Conservation (phyloP, 2,888 invertebrate genomes). For the Mythimna pallens region DNA sequence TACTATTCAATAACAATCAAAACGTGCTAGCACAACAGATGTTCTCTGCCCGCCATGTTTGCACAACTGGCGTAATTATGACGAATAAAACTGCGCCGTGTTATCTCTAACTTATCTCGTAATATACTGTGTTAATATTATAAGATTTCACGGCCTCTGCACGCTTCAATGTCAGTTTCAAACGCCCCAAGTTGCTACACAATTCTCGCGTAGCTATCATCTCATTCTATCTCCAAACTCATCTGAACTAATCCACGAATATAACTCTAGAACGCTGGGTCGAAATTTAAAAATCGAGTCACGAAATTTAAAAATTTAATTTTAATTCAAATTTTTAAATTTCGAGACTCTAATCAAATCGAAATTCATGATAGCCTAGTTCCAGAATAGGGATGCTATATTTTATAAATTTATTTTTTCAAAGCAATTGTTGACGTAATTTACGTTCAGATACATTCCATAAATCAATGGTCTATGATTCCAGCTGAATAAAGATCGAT, state of each 20-base stretch:
- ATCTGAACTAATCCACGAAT: background rate
- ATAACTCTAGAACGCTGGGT: too few species aligned
- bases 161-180: conserved; percentile 31
- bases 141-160: conserved; percentile 36
- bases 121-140: conserved; percentile 31
- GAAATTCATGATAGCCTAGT: background rate
- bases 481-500: conserved; percentile 37
- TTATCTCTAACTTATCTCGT: conserved; percentile 66
- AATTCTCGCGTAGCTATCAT: too few species aligned
- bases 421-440: background rate
- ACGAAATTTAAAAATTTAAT: too few species aligned
- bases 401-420: background rate
- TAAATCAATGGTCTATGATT: conserved; percentile 16
- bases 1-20: conserved; percentile 68
- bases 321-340: too few species aligned
- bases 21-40: conserved; percentile 68
- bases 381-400: background rate
- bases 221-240: background rate
- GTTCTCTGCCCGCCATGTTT: conserved; percentile 60
- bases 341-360: background rate
- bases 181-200: background rate
- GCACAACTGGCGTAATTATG: conserved; percentile 66
- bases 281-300: too few species aligned
- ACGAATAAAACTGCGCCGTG: conserved; percentile 53
- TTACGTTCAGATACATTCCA: conserved; percentile 1